Evolutionary conservation across 53 echinoderm and acorn worm genomes (phyloP), one percentile per base, ranked within the genome.

Genomic region (Stichopus horrens): DNA sequence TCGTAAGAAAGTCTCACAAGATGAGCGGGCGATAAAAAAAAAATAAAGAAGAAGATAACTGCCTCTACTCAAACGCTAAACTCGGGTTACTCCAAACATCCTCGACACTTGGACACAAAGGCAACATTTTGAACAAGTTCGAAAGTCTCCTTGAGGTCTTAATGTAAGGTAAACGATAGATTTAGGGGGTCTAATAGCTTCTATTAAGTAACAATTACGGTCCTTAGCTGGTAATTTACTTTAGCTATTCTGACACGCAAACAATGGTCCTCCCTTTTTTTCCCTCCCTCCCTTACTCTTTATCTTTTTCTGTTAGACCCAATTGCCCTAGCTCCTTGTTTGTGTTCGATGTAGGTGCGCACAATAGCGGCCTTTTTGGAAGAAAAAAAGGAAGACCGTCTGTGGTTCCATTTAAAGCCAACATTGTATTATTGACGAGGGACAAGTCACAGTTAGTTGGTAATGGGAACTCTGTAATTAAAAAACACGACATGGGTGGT

Each of bases 91-190:
- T 9, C 56, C 81, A 81, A 81, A 22, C 81, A 52, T 11, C n/a
- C 21, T 81, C 58, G 81, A 81, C 81, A 81, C 81, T 81, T 81
- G 10, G 81, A 19, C 81, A 81, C 57, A 81, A 81, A 52, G 58
- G 81, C 54, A 56, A 10, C 58, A 21, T 81, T 58, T 81, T 81
- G 56, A 58, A 81, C 58, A 81, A 58, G 20, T 58, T 81, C 16
- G 23, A 18, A 81, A 23, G 55, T 81, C 81, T 81, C 21, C n/a
- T 81, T 56, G 81, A 81, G 81, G 81, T 21, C 81, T 81, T 81
- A 79, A 81, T 81, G 81, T 81, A 81, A 81, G 81, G 81, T 23
- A 81, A 81, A 81, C 57, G 81, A 58, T 19, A 57, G 81, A 71
- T 58, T 20, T 81, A 57, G 57, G 57, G 58, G 18, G 81, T 58